These are phyloP conservation scores for Hylyphantes graminicola DNA, from an alignment of 1,140 invertebrate genomes.

Conservation along the genomic window DNA sequence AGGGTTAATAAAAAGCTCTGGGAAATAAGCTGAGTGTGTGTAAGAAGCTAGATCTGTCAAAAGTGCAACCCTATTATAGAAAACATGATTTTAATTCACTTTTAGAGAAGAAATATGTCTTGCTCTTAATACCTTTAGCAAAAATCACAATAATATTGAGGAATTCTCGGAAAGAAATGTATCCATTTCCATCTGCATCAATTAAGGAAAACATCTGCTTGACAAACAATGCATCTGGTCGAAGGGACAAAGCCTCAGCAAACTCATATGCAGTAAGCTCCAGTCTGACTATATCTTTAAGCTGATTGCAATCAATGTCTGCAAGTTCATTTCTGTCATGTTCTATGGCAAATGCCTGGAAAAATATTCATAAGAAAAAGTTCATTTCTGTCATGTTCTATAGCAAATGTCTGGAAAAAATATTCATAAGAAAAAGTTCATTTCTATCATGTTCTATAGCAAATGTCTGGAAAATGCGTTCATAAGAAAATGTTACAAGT, in stretches of 20 bases:
- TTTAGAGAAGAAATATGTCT: not conserved
- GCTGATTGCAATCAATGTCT: slow-evolving; percentile 66
- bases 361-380: slow-evolving; percentile 58
- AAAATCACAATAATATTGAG: slow-evolving; percentile 75
- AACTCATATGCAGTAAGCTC: slow-evolving; percentile 73
- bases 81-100: too few species aligned
- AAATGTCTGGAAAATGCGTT: slow-evolving; percentile 66
- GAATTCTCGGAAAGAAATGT: slow-evolving; percentile 77
- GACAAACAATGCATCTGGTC: slow-evolving; percentile 73
- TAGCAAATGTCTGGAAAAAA: slow-evolving; percentile 67
- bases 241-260: slow-evolving; percentile 74
- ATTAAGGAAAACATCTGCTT: slow-evolving; percentile 75
- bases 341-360: slow-evolving; percentile 68
- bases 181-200: slow-evolving; percentile 75
- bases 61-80: too few species aligned
- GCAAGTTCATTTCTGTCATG: slow-evolving; percentile 68
- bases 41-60: too few species aligned
- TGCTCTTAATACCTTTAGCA: slow-evolving; percentile 69
- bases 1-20: too few species aligned
- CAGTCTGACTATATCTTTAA: slow-evolving; percentile 70
- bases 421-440: slow-evolving; percentile 63
- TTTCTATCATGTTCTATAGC: slow-evolving; percentile 68
- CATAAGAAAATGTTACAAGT: not conserved
- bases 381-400: slow-evolving; percentile 68
- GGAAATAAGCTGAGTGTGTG: too few species aligned